phyloP scores from a whole-genome alignment of 2,888 invertebrate genomes.

The Drosophila subsilvestris region DNA sequence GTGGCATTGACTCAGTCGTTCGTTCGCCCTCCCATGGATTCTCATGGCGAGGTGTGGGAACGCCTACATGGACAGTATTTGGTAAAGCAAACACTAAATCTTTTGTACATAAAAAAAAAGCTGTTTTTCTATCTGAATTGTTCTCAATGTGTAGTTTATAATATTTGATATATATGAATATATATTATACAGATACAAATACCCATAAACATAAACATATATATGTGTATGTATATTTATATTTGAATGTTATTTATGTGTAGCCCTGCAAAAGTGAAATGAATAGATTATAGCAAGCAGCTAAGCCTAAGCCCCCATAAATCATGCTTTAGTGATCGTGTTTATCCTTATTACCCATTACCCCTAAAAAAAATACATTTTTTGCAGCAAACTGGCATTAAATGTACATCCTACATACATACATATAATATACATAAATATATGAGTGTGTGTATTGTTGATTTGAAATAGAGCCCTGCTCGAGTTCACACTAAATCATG shows the following conservation, averaged over 20 bases:
- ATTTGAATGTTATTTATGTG: constrained; percentile 47
- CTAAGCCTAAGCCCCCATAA: constrained; percentile 17
- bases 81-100: constrained; percentile 28
- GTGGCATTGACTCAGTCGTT: constrained; percentile 23
- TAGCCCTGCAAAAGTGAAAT: constrained; percentile 39
- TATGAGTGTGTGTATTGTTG: constrained; percentile 40
- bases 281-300: constrained; percentile 34
- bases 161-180: constrained; percentile 6
- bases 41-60: not conserved
- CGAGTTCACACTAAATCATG: too few relatives aligned
- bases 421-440: constrained; percentile 31
- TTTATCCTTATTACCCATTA: too few relatives aligned
- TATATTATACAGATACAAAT: constrained; percentile 32
- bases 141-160: constrained; percentile 71
- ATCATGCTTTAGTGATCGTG: constrained; percentile 30
- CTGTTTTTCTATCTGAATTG: constrained; percentile 56
- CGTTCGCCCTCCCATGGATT: not conserved
- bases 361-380: too few relatives aligned
- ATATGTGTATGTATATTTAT: constrained; percentile 34
- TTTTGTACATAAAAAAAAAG: constrained; percentile 41
- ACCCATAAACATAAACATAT: constrained; percentile 21
- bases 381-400: constrained; percentile 52
- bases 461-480: too few relatives aligned
- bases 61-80: constrained; percentile 41
- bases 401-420: constrained; percentile 29